Conservation (phyloP, 2,113 vertebrate species). For the Zingel zingel region DNA sequence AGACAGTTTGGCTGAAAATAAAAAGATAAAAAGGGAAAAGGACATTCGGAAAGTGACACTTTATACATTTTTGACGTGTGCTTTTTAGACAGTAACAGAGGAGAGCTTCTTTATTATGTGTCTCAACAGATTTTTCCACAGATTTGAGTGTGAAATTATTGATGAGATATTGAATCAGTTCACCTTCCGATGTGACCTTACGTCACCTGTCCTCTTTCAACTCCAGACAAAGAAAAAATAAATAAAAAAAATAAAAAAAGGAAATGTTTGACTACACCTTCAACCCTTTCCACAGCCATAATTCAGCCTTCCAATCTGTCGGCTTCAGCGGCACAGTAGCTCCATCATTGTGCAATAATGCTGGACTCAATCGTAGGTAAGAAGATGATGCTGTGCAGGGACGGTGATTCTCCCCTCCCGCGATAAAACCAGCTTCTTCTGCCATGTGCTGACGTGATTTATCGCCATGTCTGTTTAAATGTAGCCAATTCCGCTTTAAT, state of each 20-base stretch:
- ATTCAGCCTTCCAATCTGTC: conserved; percentile 68
- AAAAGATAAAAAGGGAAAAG: neutral
- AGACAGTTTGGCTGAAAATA: conserved; percentile 2
- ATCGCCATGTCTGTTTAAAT: conserved; percentile 82
- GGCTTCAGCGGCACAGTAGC: conserved; percentile 24
- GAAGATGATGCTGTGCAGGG: conserved; percentile 74
- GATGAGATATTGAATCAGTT: neutral
- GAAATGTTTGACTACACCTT: conserved; percentile 76
- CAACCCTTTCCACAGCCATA: conserved; percentile 71
- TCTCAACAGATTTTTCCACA: neutral
- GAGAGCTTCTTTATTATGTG: neutral
- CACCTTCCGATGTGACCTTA: neutral
- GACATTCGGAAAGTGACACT: conserved; percentile 26
- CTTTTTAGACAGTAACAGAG: neutral
- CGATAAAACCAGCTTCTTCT: conserved; percentile 63
- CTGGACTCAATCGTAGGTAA: conserved; percentile 65
- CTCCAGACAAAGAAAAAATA: conserved; percentile 6
- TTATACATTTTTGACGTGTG: neutral
- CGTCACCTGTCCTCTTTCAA: conserved; percentile 10
- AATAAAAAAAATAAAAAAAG: too few relatives aligned
- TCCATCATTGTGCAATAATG: conserved; percentile 78
- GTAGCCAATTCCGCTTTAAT: conserved; percentile 86
- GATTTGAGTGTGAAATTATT: neutral
- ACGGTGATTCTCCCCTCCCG: conserved; percentile 65
- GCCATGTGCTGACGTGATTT: conserved; percentile 78